Base-by-base conservation (phyloP, 2,888 invertebrate species). In the Microctonus brassicae region DNA sequence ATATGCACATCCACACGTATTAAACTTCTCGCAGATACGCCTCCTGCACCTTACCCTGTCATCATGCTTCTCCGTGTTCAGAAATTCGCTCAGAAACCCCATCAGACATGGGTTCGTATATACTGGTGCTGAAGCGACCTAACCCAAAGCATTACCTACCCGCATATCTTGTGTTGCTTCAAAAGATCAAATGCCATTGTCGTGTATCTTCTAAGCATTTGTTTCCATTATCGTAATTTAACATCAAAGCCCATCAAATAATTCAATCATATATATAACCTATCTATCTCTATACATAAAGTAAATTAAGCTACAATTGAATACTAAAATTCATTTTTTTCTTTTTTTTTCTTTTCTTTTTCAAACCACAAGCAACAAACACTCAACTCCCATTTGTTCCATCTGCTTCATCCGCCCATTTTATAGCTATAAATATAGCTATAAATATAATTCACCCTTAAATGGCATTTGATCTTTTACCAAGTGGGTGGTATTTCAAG, bases 401-500 rank as follows among this genome's bases (percentile, higher is more conserved):
- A 10, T 33, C 33, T 33, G 33, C 22, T 53, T 11, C 3, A 29
- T 10, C 33, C 17, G 20, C 58, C 17, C 17, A 58, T 7, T 58
- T 26, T 33, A n/a, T 5, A 58, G 5, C 3, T 34, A 58, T 33
- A 33, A 58, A 58, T 33, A n/a, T 5, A 58, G 5, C 3, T 34
- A 58, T 33, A 33, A 58, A 58, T 29, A 58, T 58, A 2, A 29
- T 33, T 58, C 10, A n/a, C 39, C 29, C 33, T 33, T 33, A 33
- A 58, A 17, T n/a, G 33, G 58, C 34, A 29, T 58, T 58, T 58
- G 11, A 58, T 58, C 13, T 58, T 58, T 29, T 33, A 58, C 20
- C 34, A 58, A 58, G 58, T 58, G 34, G 29, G 58, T 36, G 73
- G 69, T 55, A 58, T 42, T 60, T 60, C 60, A 47, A 58, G 67